Evolutionary conservation across 1,140 invertebrate genomes (phyloP), one percentile per base, ranked within the genome.

Genomic region (Adelges cooleyi): DNA sequence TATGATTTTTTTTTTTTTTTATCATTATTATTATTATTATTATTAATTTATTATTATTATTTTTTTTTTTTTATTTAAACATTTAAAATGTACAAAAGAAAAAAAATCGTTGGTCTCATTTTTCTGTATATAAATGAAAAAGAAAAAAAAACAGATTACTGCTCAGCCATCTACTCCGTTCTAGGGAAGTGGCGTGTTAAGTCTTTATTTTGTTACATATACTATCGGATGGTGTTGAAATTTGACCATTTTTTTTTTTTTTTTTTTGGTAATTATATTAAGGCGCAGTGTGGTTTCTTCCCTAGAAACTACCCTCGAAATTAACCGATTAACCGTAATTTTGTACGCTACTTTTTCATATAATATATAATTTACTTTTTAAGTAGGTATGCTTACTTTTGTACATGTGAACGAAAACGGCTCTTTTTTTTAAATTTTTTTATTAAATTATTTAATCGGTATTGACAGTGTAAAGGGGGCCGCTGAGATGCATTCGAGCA

Each of bases 101-200:
- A 33, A 48, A 62, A 15, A 13, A 48, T 48, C 33, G 25, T 62
- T 62, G 42, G 53, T 62, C 54, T 59, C 56, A 62, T 62, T 48
- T 42, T 44, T 22, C 33, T 33, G 18, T 62, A 62, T 17, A 20
- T 46, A 15, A 59, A 23, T 3, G 25, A 29, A 10, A 59, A 29
- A 38, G 25, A 29, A 10, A 59, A 29, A 38, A 18, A 18, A 51
- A 33, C 11, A 11, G 44, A 23, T 27, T 11, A 22, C 17, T 48
- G 23, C 25, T 27, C 2, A 29, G 42, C 4, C 6, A 22, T 44
- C 1, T 18, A 62, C 11, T 13, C 11, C 29, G 6, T 3, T 15
- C 13, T 2, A n/a, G 18, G 23, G 1, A 15, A 25, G 15, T 46
- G n/a, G 17, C 2, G 22, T 11, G 11, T 17, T 29, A n/a, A n/a